Percentiles rank a stretch among this genome's conserved stretches.
Conservation (phyloP, 2,888 invertebrate species). For the Tipula confusa region DNA sequence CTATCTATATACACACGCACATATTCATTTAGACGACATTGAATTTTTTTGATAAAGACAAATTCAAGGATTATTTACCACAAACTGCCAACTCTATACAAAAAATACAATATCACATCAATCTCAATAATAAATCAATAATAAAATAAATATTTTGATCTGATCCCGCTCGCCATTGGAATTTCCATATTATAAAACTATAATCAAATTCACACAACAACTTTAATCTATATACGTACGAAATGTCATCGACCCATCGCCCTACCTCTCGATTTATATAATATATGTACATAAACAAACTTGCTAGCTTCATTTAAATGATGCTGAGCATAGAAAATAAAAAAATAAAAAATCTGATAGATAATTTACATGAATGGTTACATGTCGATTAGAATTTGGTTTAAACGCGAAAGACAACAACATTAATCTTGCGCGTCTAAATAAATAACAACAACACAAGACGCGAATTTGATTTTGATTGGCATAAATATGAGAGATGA, state of each 20-base stretch:
- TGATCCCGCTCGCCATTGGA: neutral
- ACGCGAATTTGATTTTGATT: neutral
- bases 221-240: neutral
- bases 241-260: neutral
- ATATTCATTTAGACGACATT: neutral
- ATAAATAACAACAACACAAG: neutral
- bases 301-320: neutral
- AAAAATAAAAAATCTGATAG: neutral
- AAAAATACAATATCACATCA: too few species aligned
- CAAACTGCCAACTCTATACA: neutral
- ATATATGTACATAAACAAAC: too few species aligned
- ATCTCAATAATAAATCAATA: neutral
- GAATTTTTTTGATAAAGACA: neutral
- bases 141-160: neutral
- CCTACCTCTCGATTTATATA: neutral
- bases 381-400: neutral
- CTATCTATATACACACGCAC: neutral
- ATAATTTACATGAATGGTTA: neutral
- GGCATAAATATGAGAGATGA: constrained; percentile 1
- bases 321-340: neutral
- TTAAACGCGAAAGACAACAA: neutral
- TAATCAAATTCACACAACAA: neutral
- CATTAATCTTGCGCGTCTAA: neutral
- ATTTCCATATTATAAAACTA: neutral
- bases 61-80: neutral